Base-by-base conservation (phyloP, 2,113 vertebrate species). In the Zosterops lateralis region DNA sequence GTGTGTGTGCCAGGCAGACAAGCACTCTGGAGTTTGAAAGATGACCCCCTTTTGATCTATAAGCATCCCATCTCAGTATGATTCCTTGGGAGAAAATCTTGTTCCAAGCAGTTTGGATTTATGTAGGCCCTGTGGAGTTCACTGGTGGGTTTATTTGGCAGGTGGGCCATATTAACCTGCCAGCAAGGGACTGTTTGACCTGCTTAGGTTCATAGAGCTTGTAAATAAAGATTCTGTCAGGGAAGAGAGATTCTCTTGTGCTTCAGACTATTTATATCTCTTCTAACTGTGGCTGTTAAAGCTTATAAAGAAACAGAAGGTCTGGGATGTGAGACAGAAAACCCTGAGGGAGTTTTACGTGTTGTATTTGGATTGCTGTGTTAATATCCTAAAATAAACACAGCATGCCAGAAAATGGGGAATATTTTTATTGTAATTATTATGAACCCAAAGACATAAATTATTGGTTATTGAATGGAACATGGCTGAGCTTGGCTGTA, bases 361-460 rank as follows among this genome's bases (percentile, higher is more conserved):
- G 94, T 95, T 92, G 80, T 89, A 81, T 90, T 96, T 96, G 83
- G 92, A 90, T 89, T 89, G 91, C 84, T 93, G 86, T 90, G 89
- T 94, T 96, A 95, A 94, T 80, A 94, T 93, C 86, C 86, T 92
- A 96, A 95, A 96, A 96, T 96, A 96, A 96, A 94, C 91, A 93
- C 44, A 48, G 83, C 72, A 51, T 78, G 89, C 45, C 70, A 92
- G 80, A 94, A 95, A 93, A 92, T 60, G 34, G 53, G 75, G 65
- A 87, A 96, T 91, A 95, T 79, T 90, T 93, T 94, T 78, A 95
- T 84, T 94, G 80, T 94, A 88, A 96, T 96, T 87, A 72, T 84
- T 95, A 93, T 93, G 81, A 95, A 92, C 61, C 92, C 75, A 93
- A 36, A 93, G 68, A 75, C 76, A 79, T 84, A 90, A 95, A 78